phyloP scores from a whole-genome alignment of 2,113 vertebrate species.

The Nesoenas mayeri region DNA sequence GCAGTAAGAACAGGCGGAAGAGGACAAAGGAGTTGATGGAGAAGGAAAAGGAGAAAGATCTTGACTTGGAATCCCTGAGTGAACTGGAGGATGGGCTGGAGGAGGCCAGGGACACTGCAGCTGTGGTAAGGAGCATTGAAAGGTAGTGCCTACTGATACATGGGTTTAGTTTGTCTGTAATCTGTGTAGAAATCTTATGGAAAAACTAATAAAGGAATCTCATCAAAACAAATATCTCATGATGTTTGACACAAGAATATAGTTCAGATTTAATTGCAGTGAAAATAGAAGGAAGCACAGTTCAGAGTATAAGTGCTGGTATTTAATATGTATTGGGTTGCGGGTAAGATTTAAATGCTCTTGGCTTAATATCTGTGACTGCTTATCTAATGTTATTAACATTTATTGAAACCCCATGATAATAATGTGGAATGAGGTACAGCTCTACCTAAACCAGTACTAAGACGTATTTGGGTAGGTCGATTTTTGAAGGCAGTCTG shows the following conservation, averaged over 20 bases:
- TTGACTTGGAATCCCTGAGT: slow-evolving; percentile 89
- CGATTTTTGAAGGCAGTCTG: neutral
- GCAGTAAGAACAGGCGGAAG: slow-evolving; percentile 92
- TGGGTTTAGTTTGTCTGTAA: neutral
- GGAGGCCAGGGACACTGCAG: slow-evolving; percentile 86
- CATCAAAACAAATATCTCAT: neutral
- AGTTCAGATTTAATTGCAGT: neutral
- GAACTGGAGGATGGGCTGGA: slow-evolving; percentile 90
- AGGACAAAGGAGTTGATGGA: slow-evolving; percentile 93
- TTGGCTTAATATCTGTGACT: neutral
- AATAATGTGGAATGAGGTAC: neutral
- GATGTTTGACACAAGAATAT: neutral
- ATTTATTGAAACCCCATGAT: neutral
- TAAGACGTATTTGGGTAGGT: neutral
- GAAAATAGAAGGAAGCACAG: neutral
- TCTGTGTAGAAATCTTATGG: neutral
- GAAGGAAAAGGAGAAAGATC: slow-evolving; percentile 89
- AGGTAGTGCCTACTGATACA: fast-evolving
- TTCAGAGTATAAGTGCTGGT: neutral
- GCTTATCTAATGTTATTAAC: neutral
- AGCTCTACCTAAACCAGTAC: neutral
- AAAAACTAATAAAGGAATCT: neutral
- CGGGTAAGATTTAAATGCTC: neutral
- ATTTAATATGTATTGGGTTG: neutral
- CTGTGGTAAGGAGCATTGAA: slow-evolving; percentile 79